These are phyloP conservation scores for Halictus quadricinctus DNA, from an alignment of 2,888 invertebrate genomes.

Conservation along the genomic window DNA sequence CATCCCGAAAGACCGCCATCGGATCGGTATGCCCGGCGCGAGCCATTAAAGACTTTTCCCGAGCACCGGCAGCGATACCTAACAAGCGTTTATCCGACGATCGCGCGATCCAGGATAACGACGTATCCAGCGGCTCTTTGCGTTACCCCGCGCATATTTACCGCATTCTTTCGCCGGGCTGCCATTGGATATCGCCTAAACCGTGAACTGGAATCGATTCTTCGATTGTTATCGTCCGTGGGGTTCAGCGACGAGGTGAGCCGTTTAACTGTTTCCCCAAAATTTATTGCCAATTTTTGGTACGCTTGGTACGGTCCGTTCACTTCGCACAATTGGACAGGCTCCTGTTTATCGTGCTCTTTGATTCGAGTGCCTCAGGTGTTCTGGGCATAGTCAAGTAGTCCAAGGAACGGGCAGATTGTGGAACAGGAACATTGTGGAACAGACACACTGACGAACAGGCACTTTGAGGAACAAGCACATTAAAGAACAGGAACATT, in stretches of 20 bases:
- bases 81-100: slow-evolving; percentile 37
- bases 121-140: slow-evolving; percentile 47
- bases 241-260: not conserved
- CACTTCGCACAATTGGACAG: not conserved
- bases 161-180: slow-evolving; percentile 43
- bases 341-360: not conserved
- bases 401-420: no score
- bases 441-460: no score
- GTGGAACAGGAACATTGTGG: no score
- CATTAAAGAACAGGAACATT: no score
- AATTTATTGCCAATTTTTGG: not conserved
- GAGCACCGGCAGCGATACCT: slow-evolving; percentile 34
- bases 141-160: slow-evolving; percentile 35
- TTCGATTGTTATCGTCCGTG: slow-evolving; percentile 38
- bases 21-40: slow-evolving; percentile 6
- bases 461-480: no score
- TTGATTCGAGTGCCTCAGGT: not conserved
- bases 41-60: slow-evolving; percentile 44
- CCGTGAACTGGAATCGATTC: slow-evolving; percentile 14
- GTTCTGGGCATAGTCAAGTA: no score
- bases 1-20: slow-evolving; percentile 29
- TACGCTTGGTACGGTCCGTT: not conserved
- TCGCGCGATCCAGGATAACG: slow-evolving; percentile 48
- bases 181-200: slow-evolving; percentile 27
- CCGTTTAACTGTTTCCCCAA: not conserved